Evolutionary conservation across 2,888 invertebrate species (phyloP).

Genomic region (Scaptodrosophila latifasciaeformis): DNA sequence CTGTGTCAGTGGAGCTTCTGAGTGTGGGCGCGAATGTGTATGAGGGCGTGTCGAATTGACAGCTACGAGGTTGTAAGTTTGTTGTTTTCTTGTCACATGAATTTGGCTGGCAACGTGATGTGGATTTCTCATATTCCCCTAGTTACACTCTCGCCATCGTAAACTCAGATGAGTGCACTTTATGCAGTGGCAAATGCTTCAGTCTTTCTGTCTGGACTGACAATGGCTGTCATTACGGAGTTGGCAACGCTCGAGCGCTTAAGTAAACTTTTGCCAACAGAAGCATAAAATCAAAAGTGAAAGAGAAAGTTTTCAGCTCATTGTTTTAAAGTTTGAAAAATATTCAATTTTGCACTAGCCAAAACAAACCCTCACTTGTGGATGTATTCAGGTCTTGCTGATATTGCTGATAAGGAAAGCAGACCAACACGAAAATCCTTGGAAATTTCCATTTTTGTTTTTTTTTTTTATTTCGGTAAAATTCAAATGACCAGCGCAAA

Average conservation of each 20-base stretch:
- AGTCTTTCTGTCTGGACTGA: conserved; percentile 4
- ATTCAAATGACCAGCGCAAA: no score
- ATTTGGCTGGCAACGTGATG: conserved; percentile 1
- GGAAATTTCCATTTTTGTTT: no score
- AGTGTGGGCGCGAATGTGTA: no score
- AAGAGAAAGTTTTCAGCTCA: background rate
- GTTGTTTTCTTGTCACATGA: conserved; percentile 23
- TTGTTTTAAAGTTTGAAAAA: no score
- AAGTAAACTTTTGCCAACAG: background rate
- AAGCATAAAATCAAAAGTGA: conserved; percentile 13
- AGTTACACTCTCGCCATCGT: no score
- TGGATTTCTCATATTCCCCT: background rate
- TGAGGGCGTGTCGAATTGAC: conserved; percentile 14
- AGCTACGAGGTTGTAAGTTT: conserved; percentile 33
- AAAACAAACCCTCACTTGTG: no score
- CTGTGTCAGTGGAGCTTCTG: no score
- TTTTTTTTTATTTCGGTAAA: no score
- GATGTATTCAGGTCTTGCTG: no score
- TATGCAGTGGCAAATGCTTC: conserved; percentile 41
- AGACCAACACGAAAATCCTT: no score
- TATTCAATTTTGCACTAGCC: no score
- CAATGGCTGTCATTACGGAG: conserved; percentile 18
- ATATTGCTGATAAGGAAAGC: no score
- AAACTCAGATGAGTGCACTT: conserved; percentile 43
- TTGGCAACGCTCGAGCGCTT: background rate